Conservation (phyloP, 2,113 vertebrate genomes). For the Orthonyx spaldingii region DNA sequence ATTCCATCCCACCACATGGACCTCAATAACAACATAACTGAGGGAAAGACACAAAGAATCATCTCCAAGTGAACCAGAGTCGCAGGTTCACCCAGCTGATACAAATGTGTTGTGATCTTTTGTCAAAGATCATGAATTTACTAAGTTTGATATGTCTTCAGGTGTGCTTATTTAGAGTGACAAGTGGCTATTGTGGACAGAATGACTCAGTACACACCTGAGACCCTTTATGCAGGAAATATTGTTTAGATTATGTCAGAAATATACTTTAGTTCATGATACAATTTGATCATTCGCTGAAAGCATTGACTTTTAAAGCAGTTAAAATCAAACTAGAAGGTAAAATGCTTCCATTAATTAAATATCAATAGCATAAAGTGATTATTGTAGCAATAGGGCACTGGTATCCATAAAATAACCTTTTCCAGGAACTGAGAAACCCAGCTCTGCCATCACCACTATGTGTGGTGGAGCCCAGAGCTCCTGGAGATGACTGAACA, state of each 20-base stretch:
- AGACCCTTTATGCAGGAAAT: background rate
- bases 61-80: background rate
- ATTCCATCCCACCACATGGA: background rate
- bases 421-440: background rate
- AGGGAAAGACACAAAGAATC: slow-evolving; percentile 20
- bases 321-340: background rate
- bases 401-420: background rate
- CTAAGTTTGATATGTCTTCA: background rate
- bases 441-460: background rate
- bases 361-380: background rate
- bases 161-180: background rate
- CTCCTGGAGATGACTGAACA: background rate
- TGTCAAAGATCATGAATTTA: background rate
- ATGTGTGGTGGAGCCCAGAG: fast-evolving
- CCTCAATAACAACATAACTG: background rate
- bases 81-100: background rate
- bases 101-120: background rate
- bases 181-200: background rate
- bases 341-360: background rate
- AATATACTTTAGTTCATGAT: background rate
- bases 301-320: background rate
- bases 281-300: background rate
- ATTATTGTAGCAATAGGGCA: background rate
- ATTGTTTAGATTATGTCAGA: background rate
- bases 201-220: background rate